A percentile compares a stretch with the other conserved stretches of the same genome.
Evolutionary conservation across 1,140 invertebrate genomes (phyloP).

Genomic region (Drosophila ercepeae): DNA sequence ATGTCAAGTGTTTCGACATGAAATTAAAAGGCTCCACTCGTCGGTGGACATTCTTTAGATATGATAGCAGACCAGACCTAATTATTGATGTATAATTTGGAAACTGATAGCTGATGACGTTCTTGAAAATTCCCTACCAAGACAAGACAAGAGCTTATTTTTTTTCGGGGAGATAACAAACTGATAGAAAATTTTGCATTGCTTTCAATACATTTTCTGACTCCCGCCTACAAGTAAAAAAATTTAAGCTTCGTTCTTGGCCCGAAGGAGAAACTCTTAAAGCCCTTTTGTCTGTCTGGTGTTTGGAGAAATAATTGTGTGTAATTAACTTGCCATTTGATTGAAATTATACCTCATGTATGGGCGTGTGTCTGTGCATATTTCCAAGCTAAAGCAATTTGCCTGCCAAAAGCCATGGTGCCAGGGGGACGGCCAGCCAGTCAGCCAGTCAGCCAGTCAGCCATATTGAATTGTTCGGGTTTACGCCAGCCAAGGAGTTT

Average conservation of each 20-base stretch:
- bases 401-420: conserved; percentile 51
- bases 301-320: conserved; percentile 68
- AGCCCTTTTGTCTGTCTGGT: conserved; percentile 22
- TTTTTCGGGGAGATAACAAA: too few relatives aligned
- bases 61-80: conserved; percentile 13
- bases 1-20: conserved; percentile 78
- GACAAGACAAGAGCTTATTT: neutral
- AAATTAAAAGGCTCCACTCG: conserved; percentile 74
- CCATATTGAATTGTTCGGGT: conserved; percentile 65
- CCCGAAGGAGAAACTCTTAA: neutral
- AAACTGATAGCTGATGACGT: conserved; percentile 25
- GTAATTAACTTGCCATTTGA: conserved; percentile 73
- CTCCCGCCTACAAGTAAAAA: too few relatives aligned
- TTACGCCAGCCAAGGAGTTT: conserved; percentile 53
- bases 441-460: too few relatives aligned
- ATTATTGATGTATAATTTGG: conserved; percentile 34
- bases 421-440: neutral
- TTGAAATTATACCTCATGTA: conserved; percentile 68
- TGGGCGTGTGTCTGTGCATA: conserved; percentile 12
- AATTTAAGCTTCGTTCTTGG: too few relatives aligned
- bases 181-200: neutral
- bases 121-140: neutral
- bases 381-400: conserved; percentile 64
- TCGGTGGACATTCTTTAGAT: conserved; percentile 23
- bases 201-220: too few relatives aligned